Conservation (phyloP, 2,888 invertebrate species). For the Drosophila aldrichi region DNA sequence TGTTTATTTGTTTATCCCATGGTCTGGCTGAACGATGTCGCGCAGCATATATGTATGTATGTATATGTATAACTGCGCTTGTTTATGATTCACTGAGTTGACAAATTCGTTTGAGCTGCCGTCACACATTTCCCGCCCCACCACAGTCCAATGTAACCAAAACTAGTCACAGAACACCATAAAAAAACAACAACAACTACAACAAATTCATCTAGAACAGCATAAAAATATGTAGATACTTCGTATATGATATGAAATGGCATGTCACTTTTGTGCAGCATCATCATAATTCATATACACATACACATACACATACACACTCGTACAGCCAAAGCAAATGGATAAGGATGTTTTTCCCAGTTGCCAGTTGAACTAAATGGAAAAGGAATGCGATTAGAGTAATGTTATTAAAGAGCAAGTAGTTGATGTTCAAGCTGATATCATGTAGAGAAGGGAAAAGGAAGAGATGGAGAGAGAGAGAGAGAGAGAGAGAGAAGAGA, state of each 20-base stretch:
- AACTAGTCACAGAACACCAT: constrained; percentile 30
- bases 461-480: too few relatives aligned
- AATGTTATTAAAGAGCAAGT: constrained; percentile 10
- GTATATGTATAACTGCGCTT: constrained; percentile 47
- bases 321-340: constrained; percentile 52
- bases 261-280: constrained; percentile 69
- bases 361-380: not conserved
- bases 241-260: constrained; percentile 51
- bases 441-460: not conserved
- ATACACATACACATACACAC: not conserved
- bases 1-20: constrained; percentile 26
- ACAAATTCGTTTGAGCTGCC: constrained; percentile 62
- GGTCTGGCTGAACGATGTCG: constrained; percentile 44
- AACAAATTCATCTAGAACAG: constrained; percentile 52
- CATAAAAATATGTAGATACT: constrained; percentile 55
- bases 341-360: constrained; percentile 35
- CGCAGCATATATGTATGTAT: constrained; percentile 45
- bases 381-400: constrained; percentile 1
- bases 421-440: not conserved
- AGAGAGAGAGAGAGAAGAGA: not conserved
- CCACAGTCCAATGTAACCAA: constrained; percentile 17
- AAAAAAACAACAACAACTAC: not conserved
- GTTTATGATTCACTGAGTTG: constrained; percentile 75
- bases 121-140: not conserved
- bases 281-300: constrained; percentile 67